These are phyloP conservation scores for Hydrocynus forskahlii DNA, from an alignment of 2,797 vertebrate genomes.

Conservation along the genomic window DNA sequence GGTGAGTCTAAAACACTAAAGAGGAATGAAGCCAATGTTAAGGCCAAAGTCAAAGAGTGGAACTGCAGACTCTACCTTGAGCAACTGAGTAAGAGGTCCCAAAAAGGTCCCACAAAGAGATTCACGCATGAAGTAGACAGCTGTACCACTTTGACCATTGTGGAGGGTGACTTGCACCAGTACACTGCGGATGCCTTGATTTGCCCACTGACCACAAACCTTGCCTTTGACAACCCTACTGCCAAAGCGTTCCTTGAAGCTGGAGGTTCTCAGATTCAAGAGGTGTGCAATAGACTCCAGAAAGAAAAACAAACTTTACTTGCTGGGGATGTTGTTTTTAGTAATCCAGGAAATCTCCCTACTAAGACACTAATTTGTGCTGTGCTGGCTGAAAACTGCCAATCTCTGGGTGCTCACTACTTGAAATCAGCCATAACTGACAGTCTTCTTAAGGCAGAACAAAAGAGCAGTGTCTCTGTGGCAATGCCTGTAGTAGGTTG, in stretches of 20 bases:
- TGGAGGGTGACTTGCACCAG: slow-evolving; percentile 41
- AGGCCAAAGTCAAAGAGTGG: slow-evolving; percentile 46
- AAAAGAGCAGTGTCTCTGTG: slow-evolving; percentile 37
- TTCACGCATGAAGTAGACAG: slow-evolving; percentile 36
- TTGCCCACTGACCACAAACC: slow-evolving; percentile 43
- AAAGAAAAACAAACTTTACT: slow-evolving; percentile 36
- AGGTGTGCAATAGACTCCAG: slow-evolving; percentile 20
- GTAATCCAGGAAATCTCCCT: slow-evolving; percentile 44
- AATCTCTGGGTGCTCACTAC: not conserved
- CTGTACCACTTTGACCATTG: slow-evolving; percentile 44
- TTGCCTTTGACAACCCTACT: slow-evolving; percentile 47
- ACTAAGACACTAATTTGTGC: slow-evolving; percentile 51
- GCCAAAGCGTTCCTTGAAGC: slow-evolving; percentile 44
- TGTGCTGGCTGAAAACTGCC: slow-evolving; percentile 45
- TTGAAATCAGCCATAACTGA: slow-evolving; percentile 28
- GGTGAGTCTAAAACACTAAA: slow-evolving; percentile 62
- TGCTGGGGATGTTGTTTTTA: slow-evolving; percentile 47
- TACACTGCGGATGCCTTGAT: slow-evolving; percentile 44
- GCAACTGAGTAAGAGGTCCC: not conserved
- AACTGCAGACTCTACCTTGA: slow-evolving; percentile 51
- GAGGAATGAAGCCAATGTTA: slow-evolving; percentile 49
- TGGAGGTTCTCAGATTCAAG: slow-evolving; percentile 50
- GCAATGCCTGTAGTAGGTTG: slow-evolving; percentile 52
- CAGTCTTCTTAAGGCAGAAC: slow-evolving; percentile 48
- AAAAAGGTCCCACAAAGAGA: not conserved